phyloP scores from a whole-genome alignment of 2,888 invertebrate species.

The Euproctis similis region DNA sequence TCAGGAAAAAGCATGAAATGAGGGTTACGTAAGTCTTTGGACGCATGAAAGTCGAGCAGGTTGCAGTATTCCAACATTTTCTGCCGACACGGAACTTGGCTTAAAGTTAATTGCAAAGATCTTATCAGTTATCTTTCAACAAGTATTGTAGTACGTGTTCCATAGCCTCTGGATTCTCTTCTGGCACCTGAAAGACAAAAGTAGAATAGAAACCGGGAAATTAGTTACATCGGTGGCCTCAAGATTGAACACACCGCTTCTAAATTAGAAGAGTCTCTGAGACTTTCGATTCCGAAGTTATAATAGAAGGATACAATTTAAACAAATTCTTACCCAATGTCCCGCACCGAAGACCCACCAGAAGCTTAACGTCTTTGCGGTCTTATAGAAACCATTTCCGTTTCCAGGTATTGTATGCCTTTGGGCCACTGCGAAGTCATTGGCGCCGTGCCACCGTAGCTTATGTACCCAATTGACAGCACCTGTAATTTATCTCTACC shows the following conservation, averaged over 20 bases:
- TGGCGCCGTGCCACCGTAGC: slow-evolving; percentile 51
- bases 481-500: slow-evolving; percentile 43
- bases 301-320: too few species aligned
- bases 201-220: neutral
- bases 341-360: slow-evolving; percentile 63
- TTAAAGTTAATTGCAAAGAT: too few species aligned
- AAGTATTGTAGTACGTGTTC: slow-evolving; percentile 50
- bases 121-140: slow-evolving; percentile 22
- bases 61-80: too few species aligned
- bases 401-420: slow-evolving; percentile 38
- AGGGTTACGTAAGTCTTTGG: too few species aligned
- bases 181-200: slow-evolving; percentile 48
- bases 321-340: slow-evolving; percentile 46
- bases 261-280: too few species aligned
- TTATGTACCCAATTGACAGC: slow-evolving; percentile 65
- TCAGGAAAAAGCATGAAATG: too few species aligned
- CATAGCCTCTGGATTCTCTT: slow-evolving; percentile 67
- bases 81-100: too few species aligned
- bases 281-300: too few species aligned
- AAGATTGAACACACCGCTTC: too few species aligned
- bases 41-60: too few species aligned
- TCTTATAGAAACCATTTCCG: slow-evolving; percentile 56
- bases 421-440: slow-evolving; percentile 39
- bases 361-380: slow-evolving; percentile 43
- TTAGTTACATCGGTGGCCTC: too few species aligned